Evolutionary conservation across 2,888 invertebrate genomes (phyloP).

Genomic region (Eucera pruinosa): DNA sequence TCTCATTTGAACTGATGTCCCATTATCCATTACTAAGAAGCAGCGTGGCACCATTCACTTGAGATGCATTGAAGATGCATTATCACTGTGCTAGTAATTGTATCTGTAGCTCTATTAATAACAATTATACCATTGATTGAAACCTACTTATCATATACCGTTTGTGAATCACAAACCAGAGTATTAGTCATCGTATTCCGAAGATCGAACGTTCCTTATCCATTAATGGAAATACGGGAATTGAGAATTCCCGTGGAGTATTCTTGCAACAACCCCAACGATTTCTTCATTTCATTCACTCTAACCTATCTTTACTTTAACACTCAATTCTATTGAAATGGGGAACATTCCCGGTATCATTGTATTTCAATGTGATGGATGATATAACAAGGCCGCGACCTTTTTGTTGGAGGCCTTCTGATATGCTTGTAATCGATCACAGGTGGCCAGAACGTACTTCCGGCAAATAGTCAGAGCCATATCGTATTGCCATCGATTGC

Average conservation of each 20-base stretch:
- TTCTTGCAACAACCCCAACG: not conserved
- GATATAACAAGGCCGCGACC: not conserved
- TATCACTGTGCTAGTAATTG: not conserved
- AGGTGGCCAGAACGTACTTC: conserved; percentile 95
- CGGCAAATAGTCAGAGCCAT: conserved; percentile 98
- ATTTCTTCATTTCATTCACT: not conserved
- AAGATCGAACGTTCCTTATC: not conserved
- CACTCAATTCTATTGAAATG: not conserved
- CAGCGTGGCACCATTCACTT: not conserved
- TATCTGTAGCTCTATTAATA: conserved; percentile 10
- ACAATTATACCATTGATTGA: conserved; percentile 17
- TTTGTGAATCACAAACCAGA: not conserved
- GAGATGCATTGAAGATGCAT: not conserved
- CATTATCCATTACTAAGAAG: not conserved
- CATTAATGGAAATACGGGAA: not conserved
- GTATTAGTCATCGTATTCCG: not conserved
- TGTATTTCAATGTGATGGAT: not conserved
- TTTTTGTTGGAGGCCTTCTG: not conserved
- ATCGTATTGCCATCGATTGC: conserved; percentile 97
- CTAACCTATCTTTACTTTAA: not conserved
- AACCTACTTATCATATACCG: not conserved
- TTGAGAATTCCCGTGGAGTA: too few species aligned
- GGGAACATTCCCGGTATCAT: too few species aligned
- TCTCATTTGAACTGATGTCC: not conserved
- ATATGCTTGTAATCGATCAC: conserved; percentile 44